Conservation (phyloP, 1,140 invertebrate species). For the Bursaphelenchus mucronatus region DNA sequence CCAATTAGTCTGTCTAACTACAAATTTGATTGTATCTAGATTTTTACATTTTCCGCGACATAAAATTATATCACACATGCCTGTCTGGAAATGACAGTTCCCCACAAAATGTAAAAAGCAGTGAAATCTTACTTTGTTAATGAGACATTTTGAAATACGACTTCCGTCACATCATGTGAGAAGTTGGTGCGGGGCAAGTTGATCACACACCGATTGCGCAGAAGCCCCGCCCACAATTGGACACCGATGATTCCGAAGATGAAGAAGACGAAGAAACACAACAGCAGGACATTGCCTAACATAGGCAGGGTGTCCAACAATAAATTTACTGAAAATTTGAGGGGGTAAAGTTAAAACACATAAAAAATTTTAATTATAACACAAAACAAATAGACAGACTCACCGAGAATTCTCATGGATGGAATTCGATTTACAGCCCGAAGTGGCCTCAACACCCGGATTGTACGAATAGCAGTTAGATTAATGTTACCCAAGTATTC, state of each 20-base stretch:
- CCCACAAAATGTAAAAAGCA: not conserved
- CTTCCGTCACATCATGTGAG: constrained; percentile 40
- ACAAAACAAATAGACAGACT: constrained; percentile 6
- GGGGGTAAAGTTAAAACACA: constrained; percentile 7
- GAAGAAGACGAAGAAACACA: constrained; percentile 99
- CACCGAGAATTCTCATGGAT: constrained; percentile 73
- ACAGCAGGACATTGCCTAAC: constrained; percentile 83
- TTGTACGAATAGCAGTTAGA: constrained; percentile 92
- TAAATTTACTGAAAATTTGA: constrained; percentile 64
- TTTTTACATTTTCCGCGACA: too few species aligned
- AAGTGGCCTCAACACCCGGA: constrained; percentile 87
- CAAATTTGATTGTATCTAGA: too few species aligned
- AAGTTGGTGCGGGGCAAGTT: constrained; percentile 51
- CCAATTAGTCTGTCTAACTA: not conserved
- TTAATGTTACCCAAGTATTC: constrained; percentile 85
- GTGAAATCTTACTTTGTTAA: constrained; percentile 44
- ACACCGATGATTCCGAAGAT: constrained; percentile 99
- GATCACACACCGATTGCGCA: constrained; percentile 59
- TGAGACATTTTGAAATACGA: constrained; percentile 48
- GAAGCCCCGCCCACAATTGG: constrained; percentile 94
- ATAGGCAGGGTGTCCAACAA: constrained; percentile 97
- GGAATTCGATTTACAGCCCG: constrained; percentile 98
- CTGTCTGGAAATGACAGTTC: too few species aligned
- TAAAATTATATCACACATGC: too few species aligned
- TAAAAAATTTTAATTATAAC: constrained; percentile 2